Percentiles rank a stretch among this genome's conserved stretches.
These are phyloP conservation scores for Microtus pennsylvanicus DNA, from an alignment of 2,113 vertebrate species.

Conservation along the genomic window DNA sequence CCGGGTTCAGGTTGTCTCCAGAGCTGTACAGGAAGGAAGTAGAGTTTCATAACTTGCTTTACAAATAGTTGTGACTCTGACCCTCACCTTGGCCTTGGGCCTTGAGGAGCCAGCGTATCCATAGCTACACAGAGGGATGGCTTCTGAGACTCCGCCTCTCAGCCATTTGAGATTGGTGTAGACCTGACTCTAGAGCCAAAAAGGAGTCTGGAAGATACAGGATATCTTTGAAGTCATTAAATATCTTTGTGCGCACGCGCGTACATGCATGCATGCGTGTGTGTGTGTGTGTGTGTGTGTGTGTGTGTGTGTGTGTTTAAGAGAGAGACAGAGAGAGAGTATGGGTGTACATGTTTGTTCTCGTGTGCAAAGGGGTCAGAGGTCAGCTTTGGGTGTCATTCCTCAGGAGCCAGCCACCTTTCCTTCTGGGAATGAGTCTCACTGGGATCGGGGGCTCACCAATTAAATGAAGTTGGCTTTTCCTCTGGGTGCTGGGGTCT, in stretches of 20 bases:
- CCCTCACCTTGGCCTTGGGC: background rate
- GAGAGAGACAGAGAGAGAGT: background rate
- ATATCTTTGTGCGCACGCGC: background rate
- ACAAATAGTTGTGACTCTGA: background rate
- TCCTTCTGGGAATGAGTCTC: background rate
- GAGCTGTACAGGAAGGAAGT: slow-evolving; percentile 23
- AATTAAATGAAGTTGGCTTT: background rate
- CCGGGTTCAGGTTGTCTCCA: background rate
- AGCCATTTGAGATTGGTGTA: background rate
- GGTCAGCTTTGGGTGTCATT: background rate
- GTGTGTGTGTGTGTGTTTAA: background rate
- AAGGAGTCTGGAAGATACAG: background rate
- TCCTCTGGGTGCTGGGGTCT: background rate
- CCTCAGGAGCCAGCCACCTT: background rate
- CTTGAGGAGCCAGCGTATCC: background rate
- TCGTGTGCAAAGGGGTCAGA: background rate
- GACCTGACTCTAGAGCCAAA: background rate
- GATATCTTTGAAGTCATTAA: background rate
- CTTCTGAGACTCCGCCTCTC: background rate
- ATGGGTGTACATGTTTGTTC: background rate
- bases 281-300: background rate
- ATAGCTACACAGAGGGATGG: background rate
- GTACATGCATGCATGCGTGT: too few species aligned
- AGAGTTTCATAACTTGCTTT: slow-evolving; percentile 34
- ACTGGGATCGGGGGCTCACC: background rate